Percentiles rank a stretch among this genome's conserved stretches.
Conservation (phyloP, 2,113 vertebrate species). For the Catagonus wagneri region DNA sequence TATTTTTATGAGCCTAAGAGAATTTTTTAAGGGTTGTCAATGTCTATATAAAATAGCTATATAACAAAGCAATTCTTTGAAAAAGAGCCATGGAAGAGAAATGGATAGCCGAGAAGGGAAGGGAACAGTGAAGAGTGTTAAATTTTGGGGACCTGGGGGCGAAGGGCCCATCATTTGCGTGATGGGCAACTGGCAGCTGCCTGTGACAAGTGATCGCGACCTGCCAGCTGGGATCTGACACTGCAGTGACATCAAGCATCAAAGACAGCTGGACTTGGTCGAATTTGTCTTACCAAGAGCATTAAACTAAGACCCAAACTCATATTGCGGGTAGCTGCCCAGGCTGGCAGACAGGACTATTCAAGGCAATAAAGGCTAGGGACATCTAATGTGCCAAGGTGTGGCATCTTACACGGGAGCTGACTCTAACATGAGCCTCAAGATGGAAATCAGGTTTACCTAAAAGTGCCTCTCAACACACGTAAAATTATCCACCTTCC, state of each 20-base stretch:
- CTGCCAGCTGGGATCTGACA: slow-evolving; percentile 83
- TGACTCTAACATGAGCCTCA: neutral
- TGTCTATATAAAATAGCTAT: slow-evolving; percentile 4
- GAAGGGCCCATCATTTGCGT: slow-evolving; percentile 2
- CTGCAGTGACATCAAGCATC: slow-evolving; percentile 59
- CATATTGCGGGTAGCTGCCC: neutral
- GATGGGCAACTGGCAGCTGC: slow-evolving; percentile 70
- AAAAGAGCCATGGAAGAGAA: slow-evolving; percentile 33
- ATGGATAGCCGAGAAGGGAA: neutral
- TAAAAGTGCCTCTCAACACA: neutral
- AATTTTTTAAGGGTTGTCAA: slow-evolving; percentile 16
- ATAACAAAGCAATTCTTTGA: slow-evolving; percentile 46
- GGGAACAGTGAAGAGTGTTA: neutral
- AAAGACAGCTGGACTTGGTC: slow-evolving; percentile 82
- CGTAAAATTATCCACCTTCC: neutral
- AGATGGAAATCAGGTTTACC: neutral
- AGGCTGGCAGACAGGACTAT: neutral
- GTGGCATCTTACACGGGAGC: neutral
- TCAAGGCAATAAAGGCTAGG: neutral
- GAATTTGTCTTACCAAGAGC: slow-evolving; percentile 66
- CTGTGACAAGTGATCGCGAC: slow-evolving; percentile 68
- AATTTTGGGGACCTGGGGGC: neutral
- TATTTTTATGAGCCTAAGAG: slow-evolving; percentile 43
- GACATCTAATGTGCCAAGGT: neutral
- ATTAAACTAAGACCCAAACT: slow-evolving; percentile 31